Evolutionary conservation across 2,113 vertebrate species (phyloP), one percentile per base, ranked within the genome.

Genomic region (Sturnus vulgaris): DNA sequence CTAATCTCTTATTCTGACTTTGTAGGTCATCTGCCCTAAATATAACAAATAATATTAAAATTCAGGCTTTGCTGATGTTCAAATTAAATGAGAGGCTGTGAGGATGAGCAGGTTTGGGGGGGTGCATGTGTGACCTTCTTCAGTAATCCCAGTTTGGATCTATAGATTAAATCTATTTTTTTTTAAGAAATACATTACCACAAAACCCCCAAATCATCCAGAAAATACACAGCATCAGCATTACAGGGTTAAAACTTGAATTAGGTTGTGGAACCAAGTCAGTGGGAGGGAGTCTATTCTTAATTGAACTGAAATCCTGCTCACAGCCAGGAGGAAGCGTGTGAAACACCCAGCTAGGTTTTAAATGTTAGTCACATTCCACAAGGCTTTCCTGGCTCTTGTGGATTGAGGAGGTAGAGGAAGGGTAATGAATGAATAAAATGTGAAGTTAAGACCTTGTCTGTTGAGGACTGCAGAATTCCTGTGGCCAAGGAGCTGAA

Each of bases 41-140:
- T 78, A 82, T 65, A 95, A 84, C 22, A 88, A 93, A 84, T 70
- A 66, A 93, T 84, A 95, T 78, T 82, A 93, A 88, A 90, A 68
- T 64, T 92, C 60, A 79, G 71, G 72, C 60, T 93, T 92, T 86
- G 49, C 24, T 78, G 64, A 86, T 39, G 31, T 49, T 22, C 3
- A 68, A 78, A 93, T 78, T 59, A 80, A 90, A 92, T 81, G 63
- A 93, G 88, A n/a, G 21, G 4, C 40, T 50, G 39, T 14, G 61
- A 73, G 56, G 76, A 83, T 25, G 35, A 90, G 33, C 42, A 30
- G 37, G 57, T 50, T 15, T 50, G 78, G 11, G 33, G 25, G 28
- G 4, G 16, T 22, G 25, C 5, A 2, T 3, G 15, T 7, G 30
- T 56, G 82, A 92, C 72, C 52, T 83, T 83, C 44, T 17, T 11